Percentiles rank a stretch among this genome's conserved stretches.
These are phyloP conservation scores for Ephestia elutella DNA, from an alignment of 1,140 invertebrate genomes.

Conservation along the genomic window DNA sequence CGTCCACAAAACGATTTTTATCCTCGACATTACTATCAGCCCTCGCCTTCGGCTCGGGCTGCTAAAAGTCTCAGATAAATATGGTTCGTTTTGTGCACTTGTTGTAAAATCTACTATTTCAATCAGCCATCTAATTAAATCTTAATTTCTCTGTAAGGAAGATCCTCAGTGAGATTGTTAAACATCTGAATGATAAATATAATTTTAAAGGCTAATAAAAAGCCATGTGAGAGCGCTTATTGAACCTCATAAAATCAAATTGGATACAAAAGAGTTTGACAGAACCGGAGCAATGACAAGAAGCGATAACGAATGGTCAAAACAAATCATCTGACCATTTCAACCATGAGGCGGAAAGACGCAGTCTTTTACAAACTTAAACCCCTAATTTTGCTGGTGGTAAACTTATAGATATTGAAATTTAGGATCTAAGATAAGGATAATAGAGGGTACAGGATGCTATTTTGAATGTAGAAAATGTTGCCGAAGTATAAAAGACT, in stretches of 20 bases:
- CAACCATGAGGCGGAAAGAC: constrained; percentile 37
- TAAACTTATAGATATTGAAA: not conserved
- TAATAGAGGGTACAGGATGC: not conserved
- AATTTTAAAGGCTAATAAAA: not conserved
- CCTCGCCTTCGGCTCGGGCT: no score
- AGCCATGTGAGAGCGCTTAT: not conserved
- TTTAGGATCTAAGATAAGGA: not conserved
- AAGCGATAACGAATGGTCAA: constrained; percentile 52
- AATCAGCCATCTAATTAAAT: no score
- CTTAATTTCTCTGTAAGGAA: no score
- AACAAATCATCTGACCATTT: constrained; percentile 48
- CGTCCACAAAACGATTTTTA: no score
- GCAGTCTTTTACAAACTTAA: constrained; percentile 28
- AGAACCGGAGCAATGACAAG: constrained; percentile 25
- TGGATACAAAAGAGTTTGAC: constrained; percentile 2
- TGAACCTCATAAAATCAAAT: not conserved
- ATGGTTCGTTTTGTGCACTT: no score
- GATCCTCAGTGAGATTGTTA: no score
- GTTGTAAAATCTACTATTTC: no score
- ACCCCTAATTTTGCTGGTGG: constrained; percentile 6
- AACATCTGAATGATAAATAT: not conserved
- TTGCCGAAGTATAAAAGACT: constrained; percentile 32
- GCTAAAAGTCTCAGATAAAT: no score
- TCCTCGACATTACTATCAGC: no score
- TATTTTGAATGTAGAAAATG: constrained; percentile 4